Evolutionary conservation across 2,888 invertebrate genomes (phyloP).

Genomic region (Tenodera sinensis): DNA sequence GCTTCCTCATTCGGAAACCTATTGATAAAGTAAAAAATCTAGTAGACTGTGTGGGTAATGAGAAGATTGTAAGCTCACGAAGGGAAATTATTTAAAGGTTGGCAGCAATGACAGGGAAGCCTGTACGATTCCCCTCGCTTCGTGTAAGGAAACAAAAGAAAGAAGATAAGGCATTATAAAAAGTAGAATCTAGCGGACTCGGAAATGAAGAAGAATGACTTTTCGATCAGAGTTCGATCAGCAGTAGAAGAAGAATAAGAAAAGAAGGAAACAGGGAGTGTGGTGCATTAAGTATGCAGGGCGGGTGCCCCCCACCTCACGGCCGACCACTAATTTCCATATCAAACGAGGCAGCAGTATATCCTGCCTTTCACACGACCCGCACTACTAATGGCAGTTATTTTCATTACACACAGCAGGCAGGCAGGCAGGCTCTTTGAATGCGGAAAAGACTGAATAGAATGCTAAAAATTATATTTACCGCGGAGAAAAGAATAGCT

Average conservation of each 20-base stretch:
- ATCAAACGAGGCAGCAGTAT: constrained; percentile 29
- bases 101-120: not conserved
- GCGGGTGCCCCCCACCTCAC: constrained; percentile 10
- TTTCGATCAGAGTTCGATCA: constrained; percentile 27
- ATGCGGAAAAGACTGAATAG: constrained; percentile 26
- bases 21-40: no score
- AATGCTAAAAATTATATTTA: constrained; percentile 28
- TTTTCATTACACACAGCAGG: constrained; percentile 29
- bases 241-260: not conserved
- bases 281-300: constrained; percentile 31
- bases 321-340: constrained; percentile 32
- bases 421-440: constrained; percentile 19
- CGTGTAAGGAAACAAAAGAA: not conserved
- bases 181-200: constrained; percentile 7
- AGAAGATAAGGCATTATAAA: not conserved
- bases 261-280: constrained; percentile 1
- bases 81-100: no score
- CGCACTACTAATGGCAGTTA: constrained; percentile 28
- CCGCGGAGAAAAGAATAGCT: constrained; percentile 17
- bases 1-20: no score
- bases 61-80: no score
- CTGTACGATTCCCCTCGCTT: not conserved
- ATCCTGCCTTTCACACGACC: constrained; percentile 29
- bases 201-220: constrained; percentile 26
- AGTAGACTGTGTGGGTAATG: no score